Evolutionary conservation across 37 sponge, comb jelly and placozoan species (phyloP).

Genomic region (Halichondria panicea): DNA sequence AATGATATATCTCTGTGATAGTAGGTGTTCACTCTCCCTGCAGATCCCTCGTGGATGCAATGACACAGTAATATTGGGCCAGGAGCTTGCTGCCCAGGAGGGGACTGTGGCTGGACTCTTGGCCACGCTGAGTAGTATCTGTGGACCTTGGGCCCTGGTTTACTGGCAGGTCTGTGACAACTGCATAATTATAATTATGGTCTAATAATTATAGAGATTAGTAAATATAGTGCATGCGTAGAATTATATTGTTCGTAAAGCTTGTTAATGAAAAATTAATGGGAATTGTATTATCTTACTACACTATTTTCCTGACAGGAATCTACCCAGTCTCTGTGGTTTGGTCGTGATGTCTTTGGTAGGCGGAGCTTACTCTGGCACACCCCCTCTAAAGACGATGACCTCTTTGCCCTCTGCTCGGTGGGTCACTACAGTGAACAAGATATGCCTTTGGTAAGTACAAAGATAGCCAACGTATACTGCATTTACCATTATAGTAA

Average conservation of each 20-base stretch:
- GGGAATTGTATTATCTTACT: background rate
- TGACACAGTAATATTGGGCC: constrained; percentile 68
- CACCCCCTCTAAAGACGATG: constrained; percentile 14
- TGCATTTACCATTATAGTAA: too few species aligned
- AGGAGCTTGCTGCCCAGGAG: constrained; percentile 17
- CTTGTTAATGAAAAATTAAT: background rate
- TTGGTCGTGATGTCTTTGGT: constrained; percentile 97
- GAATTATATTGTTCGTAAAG: too few species aligned
- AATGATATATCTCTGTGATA: background rate
- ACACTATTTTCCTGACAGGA: background rate
- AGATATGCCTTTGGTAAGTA: constrained; percentile 24
- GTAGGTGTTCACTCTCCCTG: background rate
- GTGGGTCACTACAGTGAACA: constrained; percentile 32
- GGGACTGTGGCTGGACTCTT: constrained; percentile 23
- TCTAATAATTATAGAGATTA: background rate
- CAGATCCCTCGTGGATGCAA: constrained; percentile 55
- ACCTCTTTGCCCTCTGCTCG: constrained; percentile 72
- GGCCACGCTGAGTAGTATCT: constrained; percentile 35
- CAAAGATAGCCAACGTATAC: background rate
- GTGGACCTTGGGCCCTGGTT: constrained; percentile 89
- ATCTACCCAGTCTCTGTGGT: constrained; percentile 74
- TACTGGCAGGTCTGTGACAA: constrained; percentile 77
- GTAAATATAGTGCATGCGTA: too few species aligned
- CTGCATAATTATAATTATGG: background rate
- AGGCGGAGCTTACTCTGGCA: constrained; percentile 92